phyloP scores from a whole-genome alignment of 2,888 invertebrate genomes.

The Thalpophila matura region DNA sequence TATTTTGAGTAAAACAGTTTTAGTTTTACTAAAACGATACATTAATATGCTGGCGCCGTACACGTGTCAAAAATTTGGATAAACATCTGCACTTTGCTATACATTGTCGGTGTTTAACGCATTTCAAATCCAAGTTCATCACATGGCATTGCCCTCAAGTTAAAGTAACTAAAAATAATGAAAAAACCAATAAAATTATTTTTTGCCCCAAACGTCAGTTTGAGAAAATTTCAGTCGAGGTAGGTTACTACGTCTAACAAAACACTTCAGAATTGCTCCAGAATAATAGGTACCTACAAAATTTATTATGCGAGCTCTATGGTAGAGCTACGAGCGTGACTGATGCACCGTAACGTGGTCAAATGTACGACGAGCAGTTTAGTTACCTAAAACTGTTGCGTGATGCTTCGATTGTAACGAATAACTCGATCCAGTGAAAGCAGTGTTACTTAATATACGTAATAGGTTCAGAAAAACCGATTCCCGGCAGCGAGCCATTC shows the following conservation, averaged over 20 bases:
- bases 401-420: slow-evolving; percentile 80
- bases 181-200: slow-evolving; percentile 1
- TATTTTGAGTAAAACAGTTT: slow-evolving; percentile 10
- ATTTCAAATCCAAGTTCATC: too few relatives aligned
- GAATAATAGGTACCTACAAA: neutral
- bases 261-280: neutral
- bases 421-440: slow-evolving; percentile 84
- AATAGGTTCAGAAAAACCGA: slow-evolving; percentile 76
- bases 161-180: neutral
- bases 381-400: slow-evolving; percentile 85
- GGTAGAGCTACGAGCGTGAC: slow-evolving; percentile 7
- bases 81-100: too few relatives aligned
- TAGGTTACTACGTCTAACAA: neutral
- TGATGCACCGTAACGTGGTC: slow-evolving; percentile 63
- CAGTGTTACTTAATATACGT: slow-evolving; percentile 82
- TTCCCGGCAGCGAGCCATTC: slow-evolving; percentile 67
- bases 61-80: too few relatives aligned
- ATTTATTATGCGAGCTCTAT: slow-evolving; percentile 40
- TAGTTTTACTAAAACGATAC: too few relatives aligned
- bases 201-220: neutral
- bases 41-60: too few relatives aligned
- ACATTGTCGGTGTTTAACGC: too few relatives aligned
- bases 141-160: neutral
- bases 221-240: neutral
- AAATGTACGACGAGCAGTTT: slow-evolving; percentile 71